Evolutionary conservation across 2,797 vertebrate species (phyloP), one percentile per base, ranked within the genome.

Genomic region (Valencia hispanica): DNA sequence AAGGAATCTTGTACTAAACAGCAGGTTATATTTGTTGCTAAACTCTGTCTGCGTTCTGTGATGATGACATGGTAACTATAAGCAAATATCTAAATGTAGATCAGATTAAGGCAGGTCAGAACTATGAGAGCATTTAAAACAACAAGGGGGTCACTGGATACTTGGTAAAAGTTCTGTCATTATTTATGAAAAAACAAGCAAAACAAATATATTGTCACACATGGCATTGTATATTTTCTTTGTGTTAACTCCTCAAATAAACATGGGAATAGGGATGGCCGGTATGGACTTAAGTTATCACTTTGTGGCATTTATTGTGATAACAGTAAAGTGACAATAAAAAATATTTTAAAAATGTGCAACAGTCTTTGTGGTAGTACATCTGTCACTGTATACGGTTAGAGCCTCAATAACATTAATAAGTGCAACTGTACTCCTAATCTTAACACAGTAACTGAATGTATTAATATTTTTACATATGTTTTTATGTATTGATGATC

Each of bases 21-120:
- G n/a, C 1, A 1, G 76, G 73, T 77, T 48, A 63, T 55, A 59
- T 80, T 32, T 86, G 81, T 78, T 78, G 45, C 72, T 47, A 5
- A 17, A n/a, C 50, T 30, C 65, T 8, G 12, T 68, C 68, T 39
- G 27, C 5, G 43, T 85, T 74, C 63, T 72, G 25, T 20, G 63
- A 73, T 61, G 79, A 72, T 27, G 43, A 45, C 25, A 25, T 66
- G 55, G 20, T 61, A 59, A 78, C 74, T 71, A 5, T 51, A 78
- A 79, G 78, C 45, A 59, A 53, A 68, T 34, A 55, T 79, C 63
- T 72, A 55, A 82, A 85, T 65, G 77, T 80, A 74, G 74, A 82
- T 88, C 70, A 71, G 61, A 83, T 81, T 70, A 79, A 70, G 34
- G 73, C 17, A 87, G 83, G 80, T 88, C 84, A 87, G 36, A 73